phyloP scores from a whole-genome alignment of 2,888 invertebrate genomes.

The Crepidodera aurea region DNA sequence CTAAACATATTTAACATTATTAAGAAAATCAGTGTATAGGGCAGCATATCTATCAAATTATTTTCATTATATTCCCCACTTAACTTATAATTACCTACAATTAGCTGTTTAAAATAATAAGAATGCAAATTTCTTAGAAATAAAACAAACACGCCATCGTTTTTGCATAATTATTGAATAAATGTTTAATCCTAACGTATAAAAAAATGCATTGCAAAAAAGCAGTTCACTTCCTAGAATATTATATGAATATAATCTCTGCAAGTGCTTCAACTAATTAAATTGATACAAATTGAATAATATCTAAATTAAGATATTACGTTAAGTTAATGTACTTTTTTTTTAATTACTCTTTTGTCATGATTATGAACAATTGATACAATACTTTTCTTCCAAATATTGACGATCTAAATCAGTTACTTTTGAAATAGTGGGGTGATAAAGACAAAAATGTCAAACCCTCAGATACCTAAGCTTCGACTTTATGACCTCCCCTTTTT shows the following conservation, averaged over 20 bases:
- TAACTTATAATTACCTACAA: conserved; percentile 29
- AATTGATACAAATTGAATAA: neutral
- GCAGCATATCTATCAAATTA: conserved; percentile 28
- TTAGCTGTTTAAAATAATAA: conserved; percentile 35
- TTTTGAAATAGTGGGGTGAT: too few species aligned
- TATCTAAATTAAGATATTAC: too few species aligned
- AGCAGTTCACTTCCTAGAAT: neutral
- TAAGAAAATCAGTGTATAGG: conserved; percentile 13
- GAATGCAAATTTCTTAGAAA: conserved; percentile 35
- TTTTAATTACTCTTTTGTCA: too few species aligned
- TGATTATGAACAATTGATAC: too few species aligned
- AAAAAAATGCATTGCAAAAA: neutral
- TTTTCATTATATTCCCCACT: conserved; percentile 26
- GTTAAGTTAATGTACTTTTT: too few species aligned
- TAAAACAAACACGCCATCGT: conserved; percentile 33
- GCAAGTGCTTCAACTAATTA: neutral
- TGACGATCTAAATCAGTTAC: too few species aligned
- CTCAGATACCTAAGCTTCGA: too few species aligned
- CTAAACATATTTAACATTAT: neutral
- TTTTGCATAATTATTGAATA: conserved; percentile 33
- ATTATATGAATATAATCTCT: neutral
- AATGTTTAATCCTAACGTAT: conserved; percentile 19
- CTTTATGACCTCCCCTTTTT: too few species aligned
- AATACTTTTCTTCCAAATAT: too few species aligned
- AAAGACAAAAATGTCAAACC: too few species aligned